Evolutionary conservation across 2,113 vertebrate species (phyloP).

Genomic region (Mormoops blainvillei): DNA sequence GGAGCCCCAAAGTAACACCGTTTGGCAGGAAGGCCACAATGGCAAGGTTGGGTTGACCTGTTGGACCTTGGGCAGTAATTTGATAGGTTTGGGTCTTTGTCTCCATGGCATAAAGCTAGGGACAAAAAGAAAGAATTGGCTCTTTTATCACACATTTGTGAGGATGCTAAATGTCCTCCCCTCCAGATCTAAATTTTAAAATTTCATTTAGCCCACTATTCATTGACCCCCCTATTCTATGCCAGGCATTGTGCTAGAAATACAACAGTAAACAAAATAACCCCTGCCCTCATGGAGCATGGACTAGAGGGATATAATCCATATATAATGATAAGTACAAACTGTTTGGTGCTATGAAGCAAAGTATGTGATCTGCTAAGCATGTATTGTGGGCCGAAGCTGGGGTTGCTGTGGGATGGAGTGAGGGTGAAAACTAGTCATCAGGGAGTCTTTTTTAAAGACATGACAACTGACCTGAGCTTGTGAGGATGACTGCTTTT

Average conservation of each 20-base stretch:
- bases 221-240: not conserved
- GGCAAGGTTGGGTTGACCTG: not conserved
- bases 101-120: not conserved
- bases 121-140: not conserved
- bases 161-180: not conserved
- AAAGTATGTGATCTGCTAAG: not conserved
- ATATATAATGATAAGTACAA: rapidly evolving
- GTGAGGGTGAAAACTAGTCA: not conserved
- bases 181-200: not conserved
- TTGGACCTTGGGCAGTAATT: not conserved
- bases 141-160: not conserved
- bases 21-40: not conserved
- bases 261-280: not conserved
- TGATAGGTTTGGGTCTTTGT: not conserved
- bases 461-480: not conserved
- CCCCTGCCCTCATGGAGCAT: not conserved
- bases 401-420: not conserved
- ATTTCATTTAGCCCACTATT: not conserved
- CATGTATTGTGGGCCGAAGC: not conserved
- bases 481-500: not conserved
- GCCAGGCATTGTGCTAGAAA: not conserved
- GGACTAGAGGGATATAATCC: not conserved
- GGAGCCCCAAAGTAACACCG: too few relatives aligned
- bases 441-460: not conserved
- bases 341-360: not conserved